Percentiles rank a stretch among this genome's conserved stretches.
phyloP scores from a whole-genome alignment of 2,888 invertebrate species.

The Allacma fusca region DNA sequence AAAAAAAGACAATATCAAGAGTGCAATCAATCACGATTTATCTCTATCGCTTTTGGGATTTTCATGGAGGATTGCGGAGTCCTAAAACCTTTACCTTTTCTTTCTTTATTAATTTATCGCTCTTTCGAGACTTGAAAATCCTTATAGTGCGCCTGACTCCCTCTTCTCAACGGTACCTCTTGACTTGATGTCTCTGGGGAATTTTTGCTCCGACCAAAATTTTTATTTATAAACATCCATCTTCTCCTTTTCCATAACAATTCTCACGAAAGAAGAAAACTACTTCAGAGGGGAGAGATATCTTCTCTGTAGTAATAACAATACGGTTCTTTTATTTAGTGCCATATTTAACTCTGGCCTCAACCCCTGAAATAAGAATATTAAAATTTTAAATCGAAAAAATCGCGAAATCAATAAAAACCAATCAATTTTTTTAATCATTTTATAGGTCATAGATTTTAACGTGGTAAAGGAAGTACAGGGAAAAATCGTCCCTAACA shows the following conservation, averaged over 20 bases:
- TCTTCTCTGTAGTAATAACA: background rate
- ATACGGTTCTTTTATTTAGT: too few species aligned
- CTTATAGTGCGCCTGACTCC: constrained; percentile 33
- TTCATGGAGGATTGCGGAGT: constrained; percentile 51
- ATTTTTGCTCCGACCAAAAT: constrained; percentile 45
- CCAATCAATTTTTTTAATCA: too few species aligned
- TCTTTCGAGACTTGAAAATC: constrained; percentile 56
- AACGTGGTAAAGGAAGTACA: too few species aligned
- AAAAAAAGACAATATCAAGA: constrained; percentile 53
- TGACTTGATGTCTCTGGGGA: constrained; percentile 45
- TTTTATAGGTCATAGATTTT: too few species aligned
- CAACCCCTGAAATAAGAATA: too few species aligned
- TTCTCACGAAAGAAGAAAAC: too few species aligned
- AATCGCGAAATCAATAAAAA: too few species aligned
- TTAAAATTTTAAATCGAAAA: too few species aligned
- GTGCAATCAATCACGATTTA: constrained; percentile 62
- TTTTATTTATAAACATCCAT: constrained; percentile 53
- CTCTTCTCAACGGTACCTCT: constrained; percentile 31
- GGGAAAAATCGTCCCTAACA: too few species aligned
- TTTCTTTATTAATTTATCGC: constrained; percentile 62
- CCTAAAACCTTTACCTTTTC: constrained; percentile 59
- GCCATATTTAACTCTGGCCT: too few species aligned
- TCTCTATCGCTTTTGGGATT: constrained; percentile 62
- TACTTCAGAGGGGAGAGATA: too few species aligned
- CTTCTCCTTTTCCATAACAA: constrained; percentile 25